phyloP scores from a whole-genome alignment of 2,797 vertebrate genomes.

The Syngnathus acus region DNA sequence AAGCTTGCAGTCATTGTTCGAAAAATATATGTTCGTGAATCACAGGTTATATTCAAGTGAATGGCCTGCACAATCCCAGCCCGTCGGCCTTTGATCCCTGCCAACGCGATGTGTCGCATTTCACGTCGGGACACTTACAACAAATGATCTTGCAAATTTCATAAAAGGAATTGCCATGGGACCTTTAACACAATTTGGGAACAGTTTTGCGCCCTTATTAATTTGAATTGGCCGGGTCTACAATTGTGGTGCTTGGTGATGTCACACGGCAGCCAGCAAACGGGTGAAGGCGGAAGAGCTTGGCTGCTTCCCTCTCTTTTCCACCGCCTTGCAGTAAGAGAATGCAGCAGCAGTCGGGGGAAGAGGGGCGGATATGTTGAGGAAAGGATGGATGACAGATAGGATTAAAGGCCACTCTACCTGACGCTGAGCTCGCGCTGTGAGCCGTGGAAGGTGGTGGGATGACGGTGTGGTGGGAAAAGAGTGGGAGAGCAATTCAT shows the following conservation, averaged over 20 bases:
- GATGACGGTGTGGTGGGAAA: constrained; percentile 23
- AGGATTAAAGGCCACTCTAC: constrained; percentile 80
- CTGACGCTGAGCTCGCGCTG: constrained; percentile 99
- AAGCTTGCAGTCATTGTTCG: too few relatives aligned
- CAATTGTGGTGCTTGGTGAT: constrained; percentile 30
- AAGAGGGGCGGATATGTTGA: constrained; percentile 39
- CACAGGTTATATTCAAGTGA: too few relatives aligned
- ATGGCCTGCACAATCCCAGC: too few relatives aligned
- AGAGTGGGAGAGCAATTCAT: constrained; percentile 58
- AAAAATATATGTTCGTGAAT: too few relatives aligned
- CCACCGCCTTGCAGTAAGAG: constrained; percentile 29
- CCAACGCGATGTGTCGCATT: too few relatives aligned
- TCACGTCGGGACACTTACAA: background rate
- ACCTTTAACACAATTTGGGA: background rate
- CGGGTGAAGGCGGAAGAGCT: constrained; percentile 23
- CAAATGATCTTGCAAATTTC: too few relatives aligned
- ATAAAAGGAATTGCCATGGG: background rate
- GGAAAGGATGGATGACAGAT: constrained; percentile 48
- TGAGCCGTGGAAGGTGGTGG: constrained; percentile 48
- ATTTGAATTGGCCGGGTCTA: constrained; percentile 15
- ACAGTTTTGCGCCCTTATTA: constrained; percentile 1
- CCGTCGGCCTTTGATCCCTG: too few relatives aligned
- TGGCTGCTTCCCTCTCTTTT: constrained; percentile 25
- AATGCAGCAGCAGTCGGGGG: constrained; percentile 15
- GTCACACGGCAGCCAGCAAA: constrained; percentile 49